A percentile compares a stretch with the other conserved stretches of the same genome.
phyloP scores from a whole-genome alignment of 2,888 invertebrate genomes.

The Melanostoma mellinum region DNA sequence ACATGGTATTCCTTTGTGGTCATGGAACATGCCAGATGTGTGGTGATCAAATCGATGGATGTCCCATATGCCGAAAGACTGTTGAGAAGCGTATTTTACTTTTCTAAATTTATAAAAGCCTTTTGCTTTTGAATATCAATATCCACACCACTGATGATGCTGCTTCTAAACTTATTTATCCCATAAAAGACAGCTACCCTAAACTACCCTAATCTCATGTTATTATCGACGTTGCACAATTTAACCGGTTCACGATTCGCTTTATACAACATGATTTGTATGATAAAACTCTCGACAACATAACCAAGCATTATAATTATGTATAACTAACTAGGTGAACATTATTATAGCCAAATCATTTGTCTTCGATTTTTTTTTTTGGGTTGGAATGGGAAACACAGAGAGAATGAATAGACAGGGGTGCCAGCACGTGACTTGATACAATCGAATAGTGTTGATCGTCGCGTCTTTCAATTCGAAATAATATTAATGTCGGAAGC shows the following conservation, averaged over 20 bases:
- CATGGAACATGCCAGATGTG: conserved; percentile 99
- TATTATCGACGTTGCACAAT: conserved; percentile 47
- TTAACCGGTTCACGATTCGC: conserved; percentile 11
- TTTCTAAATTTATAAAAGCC: conserved; percentile 84
- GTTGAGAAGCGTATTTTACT: conserved; percentile 97
- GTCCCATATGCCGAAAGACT: conserved; percentile 98
- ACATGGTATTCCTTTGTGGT: conserved; percentile 99
- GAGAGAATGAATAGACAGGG: not conserved
- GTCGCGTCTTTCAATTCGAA: too few relatives aligned
- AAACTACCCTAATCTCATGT: conserved; percentile 27
- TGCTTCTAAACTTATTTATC: conserved; percentile 29
- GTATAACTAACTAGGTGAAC: not conserved
- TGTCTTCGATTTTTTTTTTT: conserved; percentile 29
- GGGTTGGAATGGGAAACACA: not conserved
- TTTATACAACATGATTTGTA: not conserved
- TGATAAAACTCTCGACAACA: not conserved
- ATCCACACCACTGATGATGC: conserved; percentile 7
- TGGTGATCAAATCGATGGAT: conserved; percentile 98
- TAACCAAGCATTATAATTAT: conserved; percentile 19
- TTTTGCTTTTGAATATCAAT: conserved; percentile 25
- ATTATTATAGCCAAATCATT: conserved; percentile 34
- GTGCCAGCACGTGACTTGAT: too few relatives aligned
- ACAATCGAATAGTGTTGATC: too few relatives aligned
- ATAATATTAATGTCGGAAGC: too few relatives aligned
- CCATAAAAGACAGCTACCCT: conserved; percentile 39